Conservation (phyloP, 2,113 vertebrate species). For the Clarias macrocephalus region DNA sequence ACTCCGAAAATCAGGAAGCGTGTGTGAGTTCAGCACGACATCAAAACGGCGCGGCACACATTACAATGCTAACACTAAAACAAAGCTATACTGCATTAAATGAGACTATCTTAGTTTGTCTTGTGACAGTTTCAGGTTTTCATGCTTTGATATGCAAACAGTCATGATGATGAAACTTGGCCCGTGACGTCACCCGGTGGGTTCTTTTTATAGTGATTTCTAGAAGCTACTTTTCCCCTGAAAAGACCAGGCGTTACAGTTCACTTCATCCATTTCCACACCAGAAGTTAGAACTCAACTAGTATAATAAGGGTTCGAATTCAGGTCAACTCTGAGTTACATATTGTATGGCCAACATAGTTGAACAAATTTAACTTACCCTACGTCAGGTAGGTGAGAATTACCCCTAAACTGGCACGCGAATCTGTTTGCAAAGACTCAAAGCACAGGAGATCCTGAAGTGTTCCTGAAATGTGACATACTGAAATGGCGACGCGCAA, state of each 20-base stretch:
- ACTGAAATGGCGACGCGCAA: slow-evolving; percentile 19
- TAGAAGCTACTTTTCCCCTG: neutral
- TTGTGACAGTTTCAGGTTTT: neutral
- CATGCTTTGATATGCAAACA: neutral
- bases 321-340: neutral
- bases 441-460: neutral
- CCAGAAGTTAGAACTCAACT: neutral
- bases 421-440: neutral
- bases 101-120: neutral
- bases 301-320: neutral
- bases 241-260: neutral
- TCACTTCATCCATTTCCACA: neutral
- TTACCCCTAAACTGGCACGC: neutral
- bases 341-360: neutral
- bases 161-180: neutral
- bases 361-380: slow-evolving; percentile 12
- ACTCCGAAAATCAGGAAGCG: neutral
- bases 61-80: neutral
- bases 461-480: neutral
- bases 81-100: neutral
- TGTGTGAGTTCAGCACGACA: neutral
- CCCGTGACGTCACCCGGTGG: neutral
- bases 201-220: neutral
- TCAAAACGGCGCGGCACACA: neutral
- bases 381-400: neutral